Percentiles rank a stretch among this genome's conserved stretches.
Evolutionary conservation across 2,888 invertebrate species (phyloP).

Genomic region (Odontocolon sp.): DNA sequence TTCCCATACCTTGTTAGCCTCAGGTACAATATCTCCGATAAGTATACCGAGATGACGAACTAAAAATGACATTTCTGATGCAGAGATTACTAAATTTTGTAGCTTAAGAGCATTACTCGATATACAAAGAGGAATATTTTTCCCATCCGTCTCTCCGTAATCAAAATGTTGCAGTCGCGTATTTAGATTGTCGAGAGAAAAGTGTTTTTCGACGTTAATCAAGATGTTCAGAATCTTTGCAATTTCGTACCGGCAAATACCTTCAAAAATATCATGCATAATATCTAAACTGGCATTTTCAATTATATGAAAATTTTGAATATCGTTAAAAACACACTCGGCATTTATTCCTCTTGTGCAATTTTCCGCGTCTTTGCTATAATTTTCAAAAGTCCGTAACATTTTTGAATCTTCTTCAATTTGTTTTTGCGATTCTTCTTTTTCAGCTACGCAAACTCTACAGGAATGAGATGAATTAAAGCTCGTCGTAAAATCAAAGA

Average conservation of each 20-base stretch:
- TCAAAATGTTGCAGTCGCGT: constrained; percentile 48
- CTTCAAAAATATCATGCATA: constrained; percentile 61
- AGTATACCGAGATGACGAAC: constrained; percentile 57
- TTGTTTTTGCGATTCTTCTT: neutral
- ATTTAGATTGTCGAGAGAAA: constrained; percentile 55
- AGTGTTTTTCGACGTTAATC: constrained; percentile 35
- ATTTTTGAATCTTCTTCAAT: constrained; percentile 17
- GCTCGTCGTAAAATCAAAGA: constrained; percentile 39
- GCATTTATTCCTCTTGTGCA: constrained; percentile 33
- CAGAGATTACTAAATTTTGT: constrained; percentile 48
- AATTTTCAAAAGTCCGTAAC: constrained; percentile 15
- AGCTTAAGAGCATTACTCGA: constrained; percentile 33
- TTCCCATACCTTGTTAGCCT: constrained; percentile 48
- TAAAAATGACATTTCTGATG: constrained; percentile 59
- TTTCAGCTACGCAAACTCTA: constrained; percentile 43
- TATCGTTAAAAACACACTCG: constrained; percentile 56
- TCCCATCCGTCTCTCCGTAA: constrained; percentile 18
- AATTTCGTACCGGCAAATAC: constrained; percentile 52
- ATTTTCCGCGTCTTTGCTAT: neutral
- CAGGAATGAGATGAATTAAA: constrained; percentile 51
- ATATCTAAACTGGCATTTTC: constrained; percentile 50
- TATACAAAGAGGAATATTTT: constrained; percentile 47
- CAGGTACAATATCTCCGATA: constrained; percentile 55
- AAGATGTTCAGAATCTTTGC: constrained; percentile 51
- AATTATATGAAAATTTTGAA: constrained; percentile 51